These are phyloP conservation scores for Telmatherina bonti DNA, from an alignment of 2,797 vertebrate species.

Conservation along the genomic window DNA sequence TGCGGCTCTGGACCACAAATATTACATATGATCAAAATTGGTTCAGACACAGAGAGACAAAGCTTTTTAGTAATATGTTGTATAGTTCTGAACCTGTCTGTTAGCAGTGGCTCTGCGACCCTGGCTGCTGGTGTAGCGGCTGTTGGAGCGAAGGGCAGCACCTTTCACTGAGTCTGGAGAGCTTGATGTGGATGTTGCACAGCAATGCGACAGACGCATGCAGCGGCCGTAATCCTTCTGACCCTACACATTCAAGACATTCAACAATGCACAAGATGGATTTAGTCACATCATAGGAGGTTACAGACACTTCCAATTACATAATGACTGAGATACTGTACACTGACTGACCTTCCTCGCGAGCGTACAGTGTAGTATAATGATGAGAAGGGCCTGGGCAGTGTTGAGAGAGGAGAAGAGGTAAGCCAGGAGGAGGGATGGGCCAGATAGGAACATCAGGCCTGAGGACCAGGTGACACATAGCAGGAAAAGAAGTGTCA, in stretches of 20 bases:
- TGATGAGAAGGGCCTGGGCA: constrained; percentile 92
- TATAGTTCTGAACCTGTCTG: constrained; percentile 74
- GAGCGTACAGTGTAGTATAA: constrained; percentile 91
- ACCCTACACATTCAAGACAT: constrained; percentile 80
- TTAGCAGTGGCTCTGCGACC: constrained; percentile 79
- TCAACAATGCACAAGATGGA: neutral
- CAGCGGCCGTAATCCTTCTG: constrained; percentile 95
- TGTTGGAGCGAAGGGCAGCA: constrained; percentile 89
- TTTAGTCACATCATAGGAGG: constrained; percentile 1
- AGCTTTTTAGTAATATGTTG: neutral
- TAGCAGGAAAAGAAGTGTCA: constrained; percentile 91
- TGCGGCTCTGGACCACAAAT: constrained; percentile 86
- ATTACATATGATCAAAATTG: constrained; percentile 46
- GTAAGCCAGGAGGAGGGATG: constrained; percentile 91
- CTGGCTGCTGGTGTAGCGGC: constrained; percentile 91
- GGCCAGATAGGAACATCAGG: constrained; percentile 91
- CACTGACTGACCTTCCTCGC: constrained; percentile 87
- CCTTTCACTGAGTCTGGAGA: constrained; percentile 91
- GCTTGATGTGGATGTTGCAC: constrained; percentile 84
- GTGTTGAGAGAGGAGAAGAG: constrained; percentile 95
- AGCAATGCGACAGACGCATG: constrained; percentile 91
- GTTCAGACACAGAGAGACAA: constrained; percentile 17
- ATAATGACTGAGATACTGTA: neutral
- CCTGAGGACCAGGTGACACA: constrained; percentile 93
- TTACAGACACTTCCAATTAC: neutral